Evolutionary conservation across 2,888 invertebrate genomes (phyloP).

Genomic region (Acanthoscelides obtectus): DNA sequence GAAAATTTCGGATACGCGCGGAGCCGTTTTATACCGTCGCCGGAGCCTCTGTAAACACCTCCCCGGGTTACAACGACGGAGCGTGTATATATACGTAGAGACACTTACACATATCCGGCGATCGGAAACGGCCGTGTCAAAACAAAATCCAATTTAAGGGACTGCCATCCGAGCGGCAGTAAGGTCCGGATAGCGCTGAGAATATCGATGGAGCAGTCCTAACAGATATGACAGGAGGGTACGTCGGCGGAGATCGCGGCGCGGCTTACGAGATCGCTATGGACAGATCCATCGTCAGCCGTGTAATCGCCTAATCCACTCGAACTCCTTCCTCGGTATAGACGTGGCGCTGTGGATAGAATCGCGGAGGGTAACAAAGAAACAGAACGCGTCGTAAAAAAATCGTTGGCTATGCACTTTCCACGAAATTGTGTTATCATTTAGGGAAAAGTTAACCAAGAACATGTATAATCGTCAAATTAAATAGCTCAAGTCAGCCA

Average conservation of each 20-base stretch:
- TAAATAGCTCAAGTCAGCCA: too few relatives aligned
- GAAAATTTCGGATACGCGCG: not conserved
- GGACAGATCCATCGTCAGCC: not conserved
- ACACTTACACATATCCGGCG: not conserved
- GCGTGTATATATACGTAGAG: not conserved
- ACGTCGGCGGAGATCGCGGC: not conserved
- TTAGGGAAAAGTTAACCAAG: too few relatives aligned
- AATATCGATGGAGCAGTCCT: not conserved
- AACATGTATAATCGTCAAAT: too few relatives aligned
- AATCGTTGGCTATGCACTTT: too few relatives aligned
- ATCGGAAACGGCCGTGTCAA: not conserved
- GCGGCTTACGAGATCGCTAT: not conserved
- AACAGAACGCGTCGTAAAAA: too few relatives aligned
- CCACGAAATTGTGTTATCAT: too few relatives aligned
- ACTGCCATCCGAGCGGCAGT: not conserved
- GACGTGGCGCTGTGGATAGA: not conserved
- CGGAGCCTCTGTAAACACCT: not conserved
- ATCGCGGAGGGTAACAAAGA: too few relatives aligned
- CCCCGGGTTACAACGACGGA: not conserved
- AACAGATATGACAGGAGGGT: not conserved
- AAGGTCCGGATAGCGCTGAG: not conserved
- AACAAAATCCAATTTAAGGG: not conserved
- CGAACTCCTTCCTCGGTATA: not conserved
- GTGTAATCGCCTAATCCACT: not conserved
- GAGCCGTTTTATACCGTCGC: not conserved